Evolutionary conservation across 2,113 vertebrate genomes (phyloP), one percentile per base, ranked within the genome.

Genomic region (Oenanthe melanoleuca): DNA sequence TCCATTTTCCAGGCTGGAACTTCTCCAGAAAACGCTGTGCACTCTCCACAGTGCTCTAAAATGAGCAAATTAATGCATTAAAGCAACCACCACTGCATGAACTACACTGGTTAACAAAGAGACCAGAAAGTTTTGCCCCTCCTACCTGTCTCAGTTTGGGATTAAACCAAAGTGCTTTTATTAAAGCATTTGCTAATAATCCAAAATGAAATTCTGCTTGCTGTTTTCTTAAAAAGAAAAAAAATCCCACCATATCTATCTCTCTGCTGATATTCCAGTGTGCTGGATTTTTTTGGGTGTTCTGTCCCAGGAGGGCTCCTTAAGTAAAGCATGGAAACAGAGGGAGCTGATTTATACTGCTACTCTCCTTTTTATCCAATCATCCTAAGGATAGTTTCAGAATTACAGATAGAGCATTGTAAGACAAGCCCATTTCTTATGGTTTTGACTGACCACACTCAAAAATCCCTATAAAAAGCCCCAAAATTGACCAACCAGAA

Each of bases 21-120:
- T 96, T 98, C 88, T 98, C 96, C 87, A 99, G 97, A 94, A 99
- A 99, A 67, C 98, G 98, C 86, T 98, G 98, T 3, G 99, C 99
- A 49, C 99, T 98, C 91, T 99, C 98, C 55, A 99, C 98, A 3
- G 99, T 99, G 95, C 99, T 99, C 99, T 99, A 72, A 97, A 93
- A 91, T 11, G 50, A 71, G 93, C 56, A 61, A 59, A 82, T 44
- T 56, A 42, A 85, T 9, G 28, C 18, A 65, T 86, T 90, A 78
- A 5, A 91, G 52, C 65, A 91, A 83, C 23, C 22, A 86, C 6
- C 12, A 29, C 18, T 82, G 26, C n/a, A 49, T 5, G 18, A 79
- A 64, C 53, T 14, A 26, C 9, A 6, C 14, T 65, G 24, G 71
- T 65, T 69, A 77, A 75, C 26, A 40, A 37, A 53, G 11, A 85